phyloP scores from a whole-genome alignment of 2,888 invertebrate species.

The Machimus rusticus region DNA sequence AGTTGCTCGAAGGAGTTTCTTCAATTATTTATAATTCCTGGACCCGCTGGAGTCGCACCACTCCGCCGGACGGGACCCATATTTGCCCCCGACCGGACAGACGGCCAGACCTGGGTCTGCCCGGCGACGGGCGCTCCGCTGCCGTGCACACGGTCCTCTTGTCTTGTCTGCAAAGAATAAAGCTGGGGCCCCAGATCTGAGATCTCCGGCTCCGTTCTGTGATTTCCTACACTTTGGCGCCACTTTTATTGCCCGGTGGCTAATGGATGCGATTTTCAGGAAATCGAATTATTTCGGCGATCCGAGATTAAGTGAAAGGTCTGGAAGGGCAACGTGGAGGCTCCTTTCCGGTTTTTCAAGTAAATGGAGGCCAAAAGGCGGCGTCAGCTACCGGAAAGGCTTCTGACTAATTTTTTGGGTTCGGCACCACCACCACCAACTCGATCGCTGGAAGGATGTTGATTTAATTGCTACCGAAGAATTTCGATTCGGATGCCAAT shows the following conservation, averaged over 20 bases:
- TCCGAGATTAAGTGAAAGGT: constrained; percentile 11
- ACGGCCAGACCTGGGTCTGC: not conserved
- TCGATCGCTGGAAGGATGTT: not conserved
- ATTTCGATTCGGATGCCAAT: not conserved
- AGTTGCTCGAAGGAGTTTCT: constrained; percentile 7
- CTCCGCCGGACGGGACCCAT: not conserved
- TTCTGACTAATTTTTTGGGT: constrained; percentile 8
- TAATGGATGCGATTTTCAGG: constrained; percentile 40
- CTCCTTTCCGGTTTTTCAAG: constrained; percentile 16
- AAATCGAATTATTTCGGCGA: constrained; percentile 30
- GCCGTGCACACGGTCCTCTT: not conserved
- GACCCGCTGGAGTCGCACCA: not conserved
- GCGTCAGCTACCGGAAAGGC: constrained; percentile 13
- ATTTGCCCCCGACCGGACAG: not conserved
- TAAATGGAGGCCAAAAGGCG: not conserved
- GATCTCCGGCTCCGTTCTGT: constrained; percentile 16
- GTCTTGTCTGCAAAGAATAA: not conserved
- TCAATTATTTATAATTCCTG: constrained; percentile 31
- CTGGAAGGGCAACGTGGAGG: not conserved
- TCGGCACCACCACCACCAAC: not conserved
- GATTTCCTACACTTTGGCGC: constrained; percentile 42
- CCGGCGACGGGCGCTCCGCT: not conserved
- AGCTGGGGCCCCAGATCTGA: not conserved
- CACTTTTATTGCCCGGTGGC: constrained; percentile 43
- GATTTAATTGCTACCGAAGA: not conserved